Base-by-base conservation (phyloP, 30 jellyfish, hydroid and myxozoan genomes). In the Mastigias papua region DNA sequence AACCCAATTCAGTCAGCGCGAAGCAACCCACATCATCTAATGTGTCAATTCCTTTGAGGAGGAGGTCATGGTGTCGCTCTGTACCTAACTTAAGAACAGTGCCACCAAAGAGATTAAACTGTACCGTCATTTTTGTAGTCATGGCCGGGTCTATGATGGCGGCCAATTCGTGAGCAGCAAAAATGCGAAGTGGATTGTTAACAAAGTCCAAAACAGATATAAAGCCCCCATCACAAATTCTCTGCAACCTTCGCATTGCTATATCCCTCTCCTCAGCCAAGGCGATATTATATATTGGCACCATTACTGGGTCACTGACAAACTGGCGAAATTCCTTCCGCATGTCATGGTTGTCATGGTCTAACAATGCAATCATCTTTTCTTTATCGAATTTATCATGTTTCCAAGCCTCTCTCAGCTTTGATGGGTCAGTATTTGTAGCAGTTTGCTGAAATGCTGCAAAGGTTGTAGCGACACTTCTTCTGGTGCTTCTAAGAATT, bases 71-170 rank as follows among this genome's bases (percentile, higher is more conserved):
- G 69, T 92, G 98, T 15, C 98, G 91, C 50, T 92, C 97, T 10
- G 98, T 92, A 9, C 98, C 98, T n/a, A 92, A 86, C 78, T 92
- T 92, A 60, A 92, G 71, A 42, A 92, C 70, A 68, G 98, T 92
- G 34, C 98, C 98, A 50, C 98, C 98, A 65, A 92, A 92, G 61
- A 92, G 86, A 48, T 92, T 92, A 78, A 92, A 92, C 86, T 92
- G 98, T 61, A 92, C 98, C 11, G 98, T 92, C 98, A 92, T 92
- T 73, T 92, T 92, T 6, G 98, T 92, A 15, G 98, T 87, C 98
- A 92, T 92, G 20, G 98, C 97, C 1, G 98, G 98, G 65, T 92
- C 98, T 37, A 92, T 92, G 28, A 92, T 76, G 23, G 94, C 91
- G 33, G 98, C 98, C 69, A 92, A 86, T 30, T 92, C 98, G 66